Percentiles rank a stretch among this genome's conserved stretches.
phyloP scores from a whole-genome alignment of 2,888 invertebrate species.

The Labia minor region DNA sequence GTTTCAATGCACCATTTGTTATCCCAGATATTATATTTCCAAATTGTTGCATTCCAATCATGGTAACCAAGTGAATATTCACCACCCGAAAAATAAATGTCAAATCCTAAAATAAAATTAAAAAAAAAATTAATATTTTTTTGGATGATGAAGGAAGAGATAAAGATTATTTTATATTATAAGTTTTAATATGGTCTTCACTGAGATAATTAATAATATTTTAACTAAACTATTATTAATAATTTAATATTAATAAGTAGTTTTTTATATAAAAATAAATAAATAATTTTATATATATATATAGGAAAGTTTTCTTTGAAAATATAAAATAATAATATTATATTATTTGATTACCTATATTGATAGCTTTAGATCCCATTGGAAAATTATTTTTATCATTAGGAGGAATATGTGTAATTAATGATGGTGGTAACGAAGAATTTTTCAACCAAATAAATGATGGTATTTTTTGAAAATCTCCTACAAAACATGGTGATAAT shows the following conservation, averaged over 20 bases:
- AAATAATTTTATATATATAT: too few species aligned
- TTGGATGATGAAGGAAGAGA: too few species aligned
- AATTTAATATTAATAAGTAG: too few species aligned
- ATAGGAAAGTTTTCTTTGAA: too few species aligned
- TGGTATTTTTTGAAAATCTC: background rate
- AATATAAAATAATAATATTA: background rate
- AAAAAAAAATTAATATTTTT: background rate
- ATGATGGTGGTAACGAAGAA: background rate
- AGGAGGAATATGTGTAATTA: background rate
- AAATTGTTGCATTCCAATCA: background rate
- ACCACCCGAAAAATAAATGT: background rate
- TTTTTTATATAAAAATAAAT: too few species aligned
- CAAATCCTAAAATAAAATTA: background rate
- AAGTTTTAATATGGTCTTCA: too few species aligned
- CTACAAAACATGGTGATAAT: background rate
- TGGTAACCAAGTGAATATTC: background rate
- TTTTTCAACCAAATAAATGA: background rate
- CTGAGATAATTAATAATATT: too few species aligned
- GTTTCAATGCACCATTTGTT: background rate
- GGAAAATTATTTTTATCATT: background rate
- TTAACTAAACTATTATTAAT: too few species aligned
- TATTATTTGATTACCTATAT: conserved; percentile 13
- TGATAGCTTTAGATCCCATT: background rate
- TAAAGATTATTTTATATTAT: too few species aligned
- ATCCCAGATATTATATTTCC: background rate